Conservation (phyloP, 53 echinoderm and acorn worm species). For the Stichopus horrens region DNA sequence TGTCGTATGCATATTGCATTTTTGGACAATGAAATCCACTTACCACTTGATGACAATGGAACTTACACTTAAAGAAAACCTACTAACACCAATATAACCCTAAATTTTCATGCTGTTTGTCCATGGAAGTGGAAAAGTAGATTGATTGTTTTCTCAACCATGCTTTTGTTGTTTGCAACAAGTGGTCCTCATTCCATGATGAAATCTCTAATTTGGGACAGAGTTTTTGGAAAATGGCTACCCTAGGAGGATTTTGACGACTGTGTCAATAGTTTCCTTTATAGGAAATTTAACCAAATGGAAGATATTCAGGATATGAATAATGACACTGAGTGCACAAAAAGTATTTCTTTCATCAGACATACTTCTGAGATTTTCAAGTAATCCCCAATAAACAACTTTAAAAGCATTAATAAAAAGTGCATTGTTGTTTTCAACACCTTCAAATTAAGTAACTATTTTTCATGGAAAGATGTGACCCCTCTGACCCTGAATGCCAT, state of each 20-base stretch:
- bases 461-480: too few species aligned
- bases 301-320: background rate
- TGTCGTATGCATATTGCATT: background rate
- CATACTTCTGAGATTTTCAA: too few species aligned
- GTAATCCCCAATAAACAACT: too few species aligned
- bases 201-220: background rate
- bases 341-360: too few species aligned
- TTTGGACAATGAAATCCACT: slow-evolving; percentile 8
- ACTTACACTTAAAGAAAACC: background rate
- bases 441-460: too few species aligned
- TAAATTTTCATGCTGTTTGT: background rate
- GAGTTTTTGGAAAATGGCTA: background rate
- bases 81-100: background rate
- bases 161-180: background rate
- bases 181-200: background rate
- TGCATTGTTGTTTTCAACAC: too few species aligned
- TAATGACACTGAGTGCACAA: too few species aligned
- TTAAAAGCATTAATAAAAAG: too few species aligned
- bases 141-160: background rate
- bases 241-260: background rate
- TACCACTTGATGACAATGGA: background rate
- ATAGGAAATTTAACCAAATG: background rate
- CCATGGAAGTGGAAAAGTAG: background rate
- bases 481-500: too few species aligned
- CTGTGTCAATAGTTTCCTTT: background rate